phyloP scores from a whole-genome alignment of 2,888 invertebrate species.

The Aleiodes testaceus region DNA sequence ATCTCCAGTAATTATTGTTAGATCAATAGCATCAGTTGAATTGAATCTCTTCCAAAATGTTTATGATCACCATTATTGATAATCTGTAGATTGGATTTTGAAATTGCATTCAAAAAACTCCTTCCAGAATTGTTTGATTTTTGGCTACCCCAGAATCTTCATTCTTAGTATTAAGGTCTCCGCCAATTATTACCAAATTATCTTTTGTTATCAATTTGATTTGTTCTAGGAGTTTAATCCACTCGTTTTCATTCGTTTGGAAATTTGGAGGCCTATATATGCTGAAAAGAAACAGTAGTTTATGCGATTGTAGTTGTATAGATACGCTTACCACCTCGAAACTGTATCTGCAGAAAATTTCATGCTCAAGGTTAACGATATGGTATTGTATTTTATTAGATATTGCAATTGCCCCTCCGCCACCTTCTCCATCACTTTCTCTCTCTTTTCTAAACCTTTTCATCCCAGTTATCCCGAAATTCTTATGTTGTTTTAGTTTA shows the following conservation, averaged over 20 bases:
- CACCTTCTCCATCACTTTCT: too few relatives aligned
- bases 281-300: not conserved
- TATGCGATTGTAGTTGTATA: too few relatives aligned
- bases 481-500: too few relatives aligned
- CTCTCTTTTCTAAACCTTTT: too few relatives aligned
- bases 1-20: conserved; percentile 20
- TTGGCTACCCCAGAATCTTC: not conserved
- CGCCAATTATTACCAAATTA: not conserved
- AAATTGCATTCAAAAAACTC: not conserved
- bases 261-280: not conserved
- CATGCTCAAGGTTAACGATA: too few relatives aligned
- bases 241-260: not conserved
- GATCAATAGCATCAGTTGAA: conserved; percentile 6
- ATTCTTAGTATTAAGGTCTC: not conserved
- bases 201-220: not conserved
- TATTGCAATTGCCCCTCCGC: too few relatives aligned
- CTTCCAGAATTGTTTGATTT: not conserved
- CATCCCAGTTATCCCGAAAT: too few relatives aligned
- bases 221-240: not conserved
- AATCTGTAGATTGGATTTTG: not conserved
- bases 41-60: not conserved
- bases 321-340: too few relatives aligned
- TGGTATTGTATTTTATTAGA: too few relatives aligned
- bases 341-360: too few relatives aligned
- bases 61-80: conserved; percentile 31